Conservation (phyloP, 2,888 invertebrate genomes). For the Erebia aethiops region DNA sequence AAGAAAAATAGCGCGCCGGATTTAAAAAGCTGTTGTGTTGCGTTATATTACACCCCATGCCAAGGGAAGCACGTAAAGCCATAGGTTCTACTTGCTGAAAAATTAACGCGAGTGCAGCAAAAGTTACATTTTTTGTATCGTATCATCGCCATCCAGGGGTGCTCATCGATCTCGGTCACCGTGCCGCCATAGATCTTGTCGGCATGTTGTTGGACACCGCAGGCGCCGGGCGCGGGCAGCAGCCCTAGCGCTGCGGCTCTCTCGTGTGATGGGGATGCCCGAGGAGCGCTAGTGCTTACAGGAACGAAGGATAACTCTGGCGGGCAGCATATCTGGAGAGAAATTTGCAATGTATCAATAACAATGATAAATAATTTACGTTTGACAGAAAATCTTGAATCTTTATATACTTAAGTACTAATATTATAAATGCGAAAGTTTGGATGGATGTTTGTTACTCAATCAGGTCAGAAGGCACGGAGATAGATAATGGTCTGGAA, state of each 20-base stretch:
- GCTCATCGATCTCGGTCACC: slow-evolving; percentile 84
- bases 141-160: slow-evolving; percentile 88
- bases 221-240: not conserved
- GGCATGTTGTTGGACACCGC: not conserved
- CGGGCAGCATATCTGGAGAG: slow-evolving; percentile 11
- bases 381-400: no score
- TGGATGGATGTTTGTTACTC: no score
- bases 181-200: slow-evolving; percentile 86
- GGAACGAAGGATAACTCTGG: not conserved
- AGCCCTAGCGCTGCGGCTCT: not conserved
- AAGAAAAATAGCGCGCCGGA: no score
- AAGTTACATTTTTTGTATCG: slow-evolving; percentile 64
- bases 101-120: not conserved
- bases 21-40: no score
- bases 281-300: not conserved
- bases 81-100: no score
- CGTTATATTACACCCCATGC: no score
- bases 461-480: no score
- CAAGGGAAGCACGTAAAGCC: no score
- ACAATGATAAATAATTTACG: no score
- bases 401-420: no score
- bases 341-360: not conserved
- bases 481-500: no score
- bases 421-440: no score
- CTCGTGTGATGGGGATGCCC: not conserved